Base-by-base conservation (phyloP, 2,797 vertebrate species). In the Chelmon rostratus region DNA sequence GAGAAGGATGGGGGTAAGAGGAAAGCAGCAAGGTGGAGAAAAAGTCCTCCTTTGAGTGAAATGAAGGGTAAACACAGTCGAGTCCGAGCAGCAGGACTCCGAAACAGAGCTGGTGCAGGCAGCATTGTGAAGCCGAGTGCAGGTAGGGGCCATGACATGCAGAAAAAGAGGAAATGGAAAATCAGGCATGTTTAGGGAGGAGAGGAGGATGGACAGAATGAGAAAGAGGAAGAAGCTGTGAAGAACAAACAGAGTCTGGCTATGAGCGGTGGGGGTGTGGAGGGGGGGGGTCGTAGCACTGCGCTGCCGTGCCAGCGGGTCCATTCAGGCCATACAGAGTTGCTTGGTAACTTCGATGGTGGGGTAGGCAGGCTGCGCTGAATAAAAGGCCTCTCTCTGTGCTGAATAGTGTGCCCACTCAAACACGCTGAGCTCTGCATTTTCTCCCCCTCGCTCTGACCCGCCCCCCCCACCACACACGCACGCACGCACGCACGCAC, bases 371-470 rank as follows among this genome's bases (percentile, higher is more conserved):
- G 88, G 86, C 92, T 53, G 77, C 86, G 88, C 90, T 91, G 92
- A 91, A 93, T 93, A 94, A 93, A 93, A 90, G 88, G 81, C 93
- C 92, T 92, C 89, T 93, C 92, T 94, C 90, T 90, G 82, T 88
- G 91, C 91, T 93, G 91, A 94, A 94, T 93, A 89, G 91, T 79
- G 82, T 90, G 88, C 89, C 92, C 91, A 89, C 89, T 92, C 91
- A 88, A 92, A 93, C 91, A 82, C 9, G 93, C 93, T 95, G 94
- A 94, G 91, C 90, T 92, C 88, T 77, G 93, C 93, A 91, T 75
- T 92, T 88, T 87, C 82, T 81, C 72, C 68, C 84, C 57, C 53
- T 47, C 47, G 11, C 67, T 65, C 69, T 57, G 52, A 8, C 40
- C 38, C 52, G 9, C 50, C 42, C 23, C 40, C 21, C 57, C 21